Conservation (phyloP, 2,888 invertebrate species). For the Eurois occulta region DNA sequence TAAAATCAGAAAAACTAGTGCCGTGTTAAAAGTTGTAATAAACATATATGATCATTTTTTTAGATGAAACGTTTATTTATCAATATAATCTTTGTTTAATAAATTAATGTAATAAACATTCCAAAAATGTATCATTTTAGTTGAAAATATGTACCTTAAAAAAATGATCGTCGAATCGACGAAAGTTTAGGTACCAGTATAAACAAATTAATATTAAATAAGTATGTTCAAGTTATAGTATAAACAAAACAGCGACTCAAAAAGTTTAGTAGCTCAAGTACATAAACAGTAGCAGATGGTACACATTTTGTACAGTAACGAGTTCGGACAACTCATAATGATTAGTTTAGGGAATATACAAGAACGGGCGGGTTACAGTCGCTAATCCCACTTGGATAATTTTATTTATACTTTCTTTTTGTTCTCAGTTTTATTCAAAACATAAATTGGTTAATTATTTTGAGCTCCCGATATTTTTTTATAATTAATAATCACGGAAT, state of each 20-base stretch:
- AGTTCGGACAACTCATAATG: constrained; percentile 51
- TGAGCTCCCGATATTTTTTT: no score
- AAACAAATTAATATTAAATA: not conserved
- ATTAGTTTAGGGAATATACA: constrained; percentile 58
- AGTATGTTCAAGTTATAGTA: not conserved
- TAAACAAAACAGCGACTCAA: constrained; percentile 17
- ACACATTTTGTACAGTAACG: constrained; percentile 38
- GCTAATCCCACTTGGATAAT: constrained; percentile 43
- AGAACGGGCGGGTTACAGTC: constrained; percentile 36
- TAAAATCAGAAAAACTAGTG: no score
- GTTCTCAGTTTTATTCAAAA: constrained; percentile 29
- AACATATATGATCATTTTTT: no score
- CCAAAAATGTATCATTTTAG: no score
- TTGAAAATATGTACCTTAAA: no score
- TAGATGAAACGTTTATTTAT: no score
- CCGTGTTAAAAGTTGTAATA: no score
- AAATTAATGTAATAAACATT: no score
- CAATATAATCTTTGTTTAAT: no score
- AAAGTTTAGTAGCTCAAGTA: constrained; percentile 13
- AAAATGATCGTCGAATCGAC: no score
- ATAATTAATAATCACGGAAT: no score
- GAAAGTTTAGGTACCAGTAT: no score
- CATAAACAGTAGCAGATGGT: constrained; percentile 50
- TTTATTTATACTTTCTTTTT: constrained; percentile 35
- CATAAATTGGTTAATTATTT: not conserved